Base-by-base conservation (phyloP, 1,140 invertebrate genomes). In the Seison nebaliae region DNA sequence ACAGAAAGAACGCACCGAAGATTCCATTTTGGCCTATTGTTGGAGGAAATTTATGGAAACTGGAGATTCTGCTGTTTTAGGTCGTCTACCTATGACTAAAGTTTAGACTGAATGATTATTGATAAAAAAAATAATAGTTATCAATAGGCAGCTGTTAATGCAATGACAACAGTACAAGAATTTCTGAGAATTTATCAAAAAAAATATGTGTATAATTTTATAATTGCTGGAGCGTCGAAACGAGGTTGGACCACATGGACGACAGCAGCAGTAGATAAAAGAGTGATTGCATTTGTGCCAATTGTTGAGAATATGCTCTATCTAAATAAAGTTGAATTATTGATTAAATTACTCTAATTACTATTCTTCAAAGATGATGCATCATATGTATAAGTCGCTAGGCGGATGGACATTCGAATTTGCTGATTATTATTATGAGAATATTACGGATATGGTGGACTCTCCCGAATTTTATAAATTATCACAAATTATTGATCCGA, bases 231-330 rank as follows among this genome's bases (percentile, higher is more conserved):
- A 18, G 38, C 38, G 5, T 30, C 28, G n/a, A 40, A 40, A 14
- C 14, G 38, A 24, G 38, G 38, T 11, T 40, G 38, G 38, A 34
- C 38, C 4, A 40, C 38, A 22, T 40, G 38, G 38, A 40, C 38
- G 5, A 40, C 38, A 29, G 38, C 38, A 1, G 38, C 38, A 14
- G 38, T 40, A 7, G 38, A 40, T 22, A 35, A 40, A 18, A 42
- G 53, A 21, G 53, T 55, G 5, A 34, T 50, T 28, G 53, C 45
- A 14, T 48, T 49, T 28, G 49, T 47, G 19, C 53, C 53, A 12
- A 50, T 52, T 21, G 53, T 55, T 5, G 47, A 53, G 48, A 49
- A 52, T 43, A 45, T 55, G 3, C 28, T 55, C 6, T 47, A 52
- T 32, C 46, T 53, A 36, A 40, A 46, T 12, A 38, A 49, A 42